Conservation (phyloP, 2,797 vertebrate genomes). For the Mionectes olivaceus region DNA sequence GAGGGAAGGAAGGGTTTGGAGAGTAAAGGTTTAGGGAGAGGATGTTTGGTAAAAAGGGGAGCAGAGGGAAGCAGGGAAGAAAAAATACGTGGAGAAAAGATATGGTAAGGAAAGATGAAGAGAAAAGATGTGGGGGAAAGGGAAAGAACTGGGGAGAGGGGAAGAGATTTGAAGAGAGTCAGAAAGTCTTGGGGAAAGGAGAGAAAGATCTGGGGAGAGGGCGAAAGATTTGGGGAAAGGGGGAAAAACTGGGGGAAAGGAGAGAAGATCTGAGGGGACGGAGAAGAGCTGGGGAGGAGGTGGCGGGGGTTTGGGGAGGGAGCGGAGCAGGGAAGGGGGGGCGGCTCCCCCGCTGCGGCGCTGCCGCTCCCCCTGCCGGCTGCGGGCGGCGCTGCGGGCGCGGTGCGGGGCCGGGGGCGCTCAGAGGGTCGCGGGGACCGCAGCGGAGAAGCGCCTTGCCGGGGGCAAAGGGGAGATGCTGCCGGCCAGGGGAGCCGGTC, state of each 20-base stretch:
- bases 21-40: not conserved
- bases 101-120: too few species aligned
- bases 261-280: not conserved
- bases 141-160: not conserved
- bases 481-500: not conserved
- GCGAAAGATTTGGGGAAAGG: not conserved
- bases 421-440: not conserved
- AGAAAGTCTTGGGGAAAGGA: too few species aligned
- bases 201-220: not conserved
- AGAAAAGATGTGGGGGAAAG: too few species aligned
- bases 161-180: too few species aligned
- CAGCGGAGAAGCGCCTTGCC: not conserved
- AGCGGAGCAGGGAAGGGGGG: too few species aligned
- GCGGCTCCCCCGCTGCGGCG: not conserved
- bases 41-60: not conserved
- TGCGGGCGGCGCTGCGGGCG: not conserved
- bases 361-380: not conserved
- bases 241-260: not conserved
- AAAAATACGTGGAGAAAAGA: not conserved
- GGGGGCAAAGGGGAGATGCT: not conserved
- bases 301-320: not conserved
- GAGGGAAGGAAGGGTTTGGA: not conserved
- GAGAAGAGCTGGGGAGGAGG: not conserved
- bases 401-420: not conserved
- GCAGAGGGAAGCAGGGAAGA: not conserved